Conservation (phyloP, 1,140 invertebrate genomes). For the Hydropsyche tenuis region DNA sequence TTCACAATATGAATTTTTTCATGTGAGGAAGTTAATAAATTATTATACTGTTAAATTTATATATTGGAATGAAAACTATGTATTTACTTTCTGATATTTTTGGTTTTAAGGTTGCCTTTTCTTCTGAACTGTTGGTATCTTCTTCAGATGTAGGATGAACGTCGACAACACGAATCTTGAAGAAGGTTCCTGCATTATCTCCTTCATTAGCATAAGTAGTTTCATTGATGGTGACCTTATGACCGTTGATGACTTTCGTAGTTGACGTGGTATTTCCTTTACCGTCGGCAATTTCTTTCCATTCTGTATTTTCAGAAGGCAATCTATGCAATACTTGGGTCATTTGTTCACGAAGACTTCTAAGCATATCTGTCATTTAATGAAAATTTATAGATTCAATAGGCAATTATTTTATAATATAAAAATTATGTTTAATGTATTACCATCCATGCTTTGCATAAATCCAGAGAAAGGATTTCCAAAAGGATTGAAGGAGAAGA, state of each 20-base stretch:
- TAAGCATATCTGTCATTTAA: conserved; percentile 57
- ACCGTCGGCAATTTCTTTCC: conserved; percentile 53
- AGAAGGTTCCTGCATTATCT: conserved; percentile 56
- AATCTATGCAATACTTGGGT: conserved; percentile 51
- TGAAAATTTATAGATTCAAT: neutral
- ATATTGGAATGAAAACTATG: no score
- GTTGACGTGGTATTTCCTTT: conserved; percentile 65
- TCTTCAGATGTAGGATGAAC: conserved; percentile 60
- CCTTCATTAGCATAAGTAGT: conserved; percentile 61
- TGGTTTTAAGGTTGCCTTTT: conserved; percentile 38
- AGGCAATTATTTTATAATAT: neutral
- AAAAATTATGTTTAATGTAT: conserved; percentile 30
- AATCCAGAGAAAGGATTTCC: conserved; percentile 49
- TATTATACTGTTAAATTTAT: no score
- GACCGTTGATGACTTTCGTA: conserved; percentile 65
- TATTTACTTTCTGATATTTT: neutral
- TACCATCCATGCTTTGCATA: conserved; percentile 49
- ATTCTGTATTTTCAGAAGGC: conserved; percentile 49
- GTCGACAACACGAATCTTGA: conserved; percentile 63
- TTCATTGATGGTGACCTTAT: conserved; percentile 66
- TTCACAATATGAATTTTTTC: no score
- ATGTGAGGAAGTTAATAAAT: no score
- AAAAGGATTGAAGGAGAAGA: conserved; percentile 47
- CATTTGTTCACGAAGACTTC: conserved; percentile 57
- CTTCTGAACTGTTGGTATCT: conserved; percentile 49